Percentiles rank a stretch among this genome's conserved stretches.
Conservation (phyloP, 2,888 invertebrate genomes). For the Aphodius granarius region DNA sequence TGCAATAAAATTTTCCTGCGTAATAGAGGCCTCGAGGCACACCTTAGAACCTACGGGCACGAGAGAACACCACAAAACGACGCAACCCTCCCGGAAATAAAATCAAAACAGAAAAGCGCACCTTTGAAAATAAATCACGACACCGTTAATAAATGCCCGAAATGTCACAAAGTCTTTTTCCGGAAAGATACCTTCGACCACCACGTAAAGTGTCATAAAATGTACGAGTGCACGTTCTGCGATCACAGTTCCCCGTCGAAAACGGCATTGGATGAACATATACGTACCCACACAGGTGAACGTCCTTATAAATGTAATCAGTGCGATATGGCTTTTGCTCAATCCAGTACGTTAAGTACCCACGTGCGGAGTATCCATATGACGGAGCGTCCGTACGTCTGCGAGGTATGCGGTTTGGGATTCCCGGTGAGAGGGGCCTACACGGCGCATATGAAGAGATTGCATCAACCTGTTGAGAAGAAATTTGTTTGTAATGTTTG, state of each 20-base stretch:
- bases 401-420: constrained; percentile 13
- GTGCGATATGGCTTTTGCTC: constrained; percentile 15
- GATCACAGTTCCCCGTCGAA: neutral
- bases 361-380: constrained; percentile 11
- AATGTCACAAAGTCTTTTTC: constrained; percentile 8
- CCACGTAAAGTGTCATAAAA: no score
- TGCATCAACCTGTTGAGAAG: neutral
- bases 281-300: constrained; percentile 19
- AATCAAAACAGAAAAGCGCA: no score
- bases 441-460: constrained; percentile 12
- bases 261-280: constrained; percentile 3
- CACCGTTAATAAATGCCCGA: constrained; percentile 8
- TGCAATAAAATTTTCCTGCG: neutral
- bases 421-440: constrained; percentile 4
- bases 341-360: constrained; percentile 4
- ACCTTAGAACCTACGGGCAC: neutral
- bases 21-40: neutral
- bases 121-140: no score
- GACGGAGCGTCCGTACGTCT: constrained; percentile 3
- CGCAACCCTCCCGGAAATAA: neutral
- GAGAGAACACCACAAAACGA: no score
- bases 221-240: neutral
- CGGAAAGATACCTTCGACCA: constrained; percentile 6
- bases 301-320: constrained; percentile 18
- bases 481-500: constrained; percentile 12